Base-by-base conservation (phyloP, 2,113 vertebrate genomes). In the Psilopogon haemacephalus region DNA sequence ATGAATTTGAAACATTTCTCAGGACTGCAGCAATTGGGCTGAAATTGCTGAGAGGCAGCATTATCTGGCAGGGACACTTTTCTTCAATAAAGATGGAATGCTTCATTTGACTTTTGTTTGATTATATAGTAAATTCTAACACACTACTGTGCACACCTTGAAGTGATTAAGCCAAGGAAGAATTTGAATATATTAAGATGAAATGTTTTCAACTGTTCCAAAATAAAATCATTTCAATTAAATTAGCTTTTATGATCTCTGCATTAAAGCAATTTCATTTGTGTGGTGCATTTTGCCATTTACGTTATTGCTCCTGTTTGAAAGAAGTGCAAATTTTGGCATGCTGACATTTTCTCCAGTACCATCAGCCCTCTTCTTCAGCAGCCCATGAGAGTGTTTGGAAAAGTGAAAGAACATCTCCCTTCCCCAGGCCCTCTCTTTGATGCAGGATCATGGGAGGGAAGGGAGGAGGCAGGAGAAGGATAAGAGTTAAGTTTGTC, bases 401-500 rank as follows among this genome's bases (percentile, higher is more conserved):
- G 62, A 80, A 69, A 74, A 91, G 56, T 80, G 33, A 81, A 44
- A 81, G 14, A 90, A 15, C 28, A 67, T 64, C 56, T 35, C 63
- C 79, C 38, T 84, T 87, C 71, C 56, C 42, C 35, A 70, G 23
- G 44, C 10, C 63, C 28, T 73, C 16, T 73, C 77, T 91, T 89
- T 89, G 88, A 88, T 88, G 85, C n/a, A n/a, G 68, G 52, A 85
- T 30, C 13, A 3, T 79, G 63, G 71, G 8, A 7, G 32, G 32
- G 12, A 16, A 24, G 52, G 83, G 68, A 86, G 32, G 28, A 89
- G 56, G 15, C 15, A 16, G 6, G 52, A 83, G 50, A 16, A 59
- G 55, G 74, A 69, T 93, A 85, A 91, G 87, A 55, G 71, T 28
- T 73, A 50, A 23, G 15, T 93, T 94, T 89, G 64, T 94, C 85